Base-by-base conservation (phyloP, 2,797 vertebrate genomes). In the Pipistrellus pipistrellus region DNA sequence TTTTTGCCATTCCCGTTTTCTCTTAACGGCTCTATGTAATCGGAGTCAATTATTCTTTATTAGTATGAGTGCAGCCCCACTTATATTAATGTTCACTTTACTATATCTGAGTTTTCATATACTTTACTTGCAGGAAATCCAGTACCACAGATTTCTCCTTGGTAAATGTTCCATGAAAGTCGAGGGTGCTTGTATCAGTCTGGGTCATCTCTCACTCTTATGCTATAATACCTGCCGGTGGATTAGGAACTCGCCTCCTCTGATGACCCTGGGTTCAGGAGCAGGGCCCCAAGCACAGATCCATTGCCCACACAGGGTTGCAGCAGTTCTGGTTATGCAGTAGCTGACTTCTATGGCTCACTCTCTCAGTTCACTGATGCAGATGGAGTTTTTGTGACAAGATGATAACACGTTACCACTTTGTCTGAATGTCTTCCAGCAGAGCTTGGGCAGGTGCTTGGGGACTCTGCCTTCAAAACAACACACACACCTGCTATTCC, bases 401-500 rank as follows among this genome's bases (percentile, higher is more conserved):
- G 32, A 92, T 25, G 14, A 90, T 44, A 95, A 66, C 12, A 32
- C 18, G 57, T 59, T 38, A 95, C 18, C 55, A 78, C 18, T 77
- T 75, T 6, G 15, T 68, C 35, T 85, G n/a, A 55, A 69, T 48
- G 25, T 64, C 59, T 55, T 13, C 35, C 35, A 73, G 32, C 20
- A 85, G 73, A 72, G 23, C n/a, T 6, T 53, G 20, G 14, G 8
- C n/a, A 64, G 46, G 8, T 59, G 32, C 32, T 41, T 72, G 7
- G 23, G 7, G 8, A 48, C 5, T 25, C 30, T 25, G 2, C 8
- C 44, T 87, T 75, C 66, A 30, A 84, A 75, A 48, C 80, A 53
- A 48, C 51, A 76, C 30, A 38, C 30, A 32, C 30, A 32, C 8
- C 35, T 77, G 8, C 21, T 41, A 30, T 23, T 90, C 41, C 18